Base-by-base conservation (phyloP, 2,797 vertebrate genomes). In the Scolopax bukidnonensis region DNA sequence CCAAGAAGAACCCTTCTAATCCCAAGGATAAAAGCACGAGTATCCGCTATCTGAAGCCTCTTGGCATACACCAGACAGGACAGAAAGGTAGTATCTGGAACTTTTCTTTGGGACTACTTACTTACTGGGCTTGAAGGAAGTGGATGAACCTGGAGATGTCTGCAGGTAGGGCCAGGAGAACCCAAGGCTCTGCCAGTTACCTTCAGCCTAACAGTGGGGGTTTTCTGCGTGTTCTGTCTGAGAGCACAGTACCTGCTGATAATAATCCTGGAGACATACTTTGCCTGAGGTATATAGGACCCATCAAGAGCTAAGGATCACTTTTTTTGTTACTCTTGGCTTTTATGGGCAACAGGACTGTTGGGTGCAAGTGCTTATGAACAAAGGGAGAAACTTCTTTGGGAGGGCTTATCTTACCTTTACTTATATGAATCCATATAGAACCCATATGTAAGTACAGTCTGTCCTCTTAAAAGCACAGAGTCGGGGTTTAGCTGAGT, bases 21-120 rank as follows among this genome's bases (percentile, higher is more conserved):
- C 99, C 99, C 93, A 99, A 99, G 98, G 99, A 99, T 97, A 99
- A 99, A 98, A 99, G 98, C 98, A 99, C 99, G 93, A 99, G 99
- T 97, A 99, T 99, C 91, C 98, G 99, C 89, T 99, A 99, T 95
- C 98, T 99, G 48, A 99, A 99, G 97, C 98, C 99, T 60, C 98
- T 98, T 57, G 99, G 99, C 73, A 97, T 99, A 94, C 99, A 99
- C 93, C 98, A 99, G 95, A 98, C 99, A 57, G 99, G 99, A 78
- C 99, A 99, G 98, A 99, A 99, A 99, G 99, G 99, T 99, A 97
- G 93, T 84, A 76, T 95, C 87, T 95, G 65, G 59, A 36, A 84
- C 50, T 23, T 76, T 87, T 87, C 45, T 84, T 50, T 73, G 81
- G 38, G 30, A 76, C 45, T 94, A 40, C 51, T 87, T 95, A 69